Evolutionary conservation across 2,113 vertebrate genomes (phyloP).

Genomic region (Gobiocypris rarus): DNA sequence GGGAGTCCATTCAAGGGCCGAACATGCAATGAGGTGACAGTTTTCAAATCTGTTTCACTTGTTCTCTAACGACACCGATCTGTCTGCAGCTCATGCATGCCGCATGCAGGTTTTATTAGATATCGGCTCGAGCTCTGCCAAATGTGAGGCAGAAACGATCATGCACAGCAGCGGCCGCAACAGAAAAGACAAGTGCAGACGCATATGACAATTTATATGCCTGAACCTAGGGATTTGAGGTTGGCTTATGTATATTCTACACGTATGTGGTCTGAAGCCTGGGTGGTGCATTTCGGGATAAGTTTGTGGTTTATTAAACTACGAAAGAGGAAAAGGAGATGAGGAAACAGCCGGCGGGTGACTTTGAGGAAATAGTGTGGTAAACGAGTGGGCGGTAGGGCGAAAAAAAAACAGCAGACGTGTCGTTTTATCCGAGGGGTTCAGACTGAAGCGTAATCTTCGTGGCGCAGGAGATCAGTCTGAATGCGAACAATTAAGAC

Average conservation of each 20-base stretch:
- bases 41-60: conserved; percentile 66
- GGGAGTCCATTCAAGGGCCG: conserved; percentile 49
- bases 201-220: conserved; percentile 58
- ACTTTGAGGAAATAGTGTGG: conserved; percentile 30
- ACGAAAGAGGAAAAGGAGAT: conserved; percentile 29
- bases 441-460: conserved; percentile 28
- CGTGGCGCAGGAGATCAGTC: background rate
- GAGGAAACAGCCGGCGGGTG: conserved; percentile 11
- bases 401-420: conserved; percentile 43
- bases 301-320: conserved; percentile 48
- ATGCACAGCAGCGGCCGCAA: conserved; percentile 47
- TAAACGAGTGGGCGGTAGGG: background rate
- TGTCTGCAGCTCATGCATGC: conserved; percentile 38
- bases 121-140: conserved; percentile 56
- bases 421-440: conserved; percentile 34
- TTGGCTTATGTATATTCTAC: conserved; percentile 56
- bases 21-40: conserved; percentile 53
- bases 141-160: conserved; percentile 60
- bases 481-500: conserved; percentile 38
- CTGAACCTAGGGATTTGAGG: conserved; percentile 51
- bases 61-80: conserved; percentile 42
- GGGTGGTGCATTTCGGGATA: conserved; percentile 24
- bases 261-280: conserved; percentile 45
- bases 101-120: conserved; percentile 35
- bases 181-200: conserved; percentile 62